Conservation (phyloP, 2,888 invertebrate species). For the Ganaspis brasiliensis region DNA sequence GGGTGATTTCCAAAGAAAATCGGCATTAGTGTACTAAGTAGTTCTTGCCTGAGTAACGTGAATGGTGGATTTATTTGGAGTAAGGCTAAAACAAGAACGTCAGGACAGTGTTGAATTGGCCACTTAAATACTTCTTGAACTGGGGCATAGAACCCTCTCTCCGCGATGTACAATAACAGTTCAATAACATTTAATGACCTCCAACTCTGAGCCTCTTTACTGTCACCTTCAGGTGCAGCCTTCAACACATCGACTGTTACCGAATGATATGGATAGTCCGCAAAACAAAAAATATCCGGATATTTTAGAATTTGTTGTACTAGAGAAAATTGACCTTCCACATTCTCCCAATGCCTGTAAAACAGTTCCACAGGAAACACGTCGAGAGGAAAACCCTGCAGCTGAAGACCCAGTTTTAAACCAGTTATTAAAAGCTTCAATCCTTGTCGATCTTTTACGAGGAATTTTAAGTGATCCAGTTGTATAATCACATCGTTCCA, state of each 20-base stretch:
- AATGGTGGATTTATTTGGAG: slow-evolving; percentile 93
- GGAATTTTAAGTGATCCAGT: slow-evolving; percentile 94
- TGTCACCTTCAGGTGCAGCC: slow-evolving; percentile 96
- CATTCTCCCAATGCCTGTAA: slow-evolving; percentile 95
- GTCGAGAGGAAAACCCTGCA: slow-evolving; percentile 86
- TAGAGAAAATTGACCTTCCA: slow-evolving; percentile 95
- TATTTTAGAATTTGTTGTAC: slow-evolving; percentile 93
- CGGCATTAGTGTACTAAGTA: slow-evolving; percentile 93
- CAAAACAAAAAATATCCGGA: slow-evolving; percentile 96
- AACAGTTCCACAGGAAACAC: slow-evolving; percentile 94
- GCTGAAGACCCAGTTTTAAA: slow-evolving; percentile 90
- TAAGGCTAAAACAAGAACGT: slow-evolving; percentile 93
- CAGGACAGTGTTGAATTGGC: slow-evolving; percentile 96
- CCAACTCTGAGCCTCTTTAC: slow-evolving; percentile 96
- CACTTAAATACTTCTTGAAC: slow-evolving; percentile 95
- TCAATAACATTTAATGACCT: slow-evolving; percentile 96
- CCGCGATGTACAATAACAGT: slow-evolving; percentile 91
- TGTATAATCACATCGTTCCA: slow-evolving; percentile 97
- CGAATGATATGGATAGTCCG: slow-evolving; percentile 93
- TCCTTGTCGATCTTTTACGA: slow-evolving; percentile 93
- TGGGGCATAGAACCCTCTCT: slow-evolving; percentile 91
- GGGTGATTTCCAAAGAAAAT: slow-evolving; percentile 97
- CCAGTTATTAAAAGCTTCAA: slow-evolving; percentile 92
- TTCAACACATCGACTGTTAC: slow-evolving; percentile 95
- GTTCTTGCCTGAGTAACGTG: slow-evolving; percentile 90